Evolutionary conservation across 2,797 vertebrate genomes (phyloP).

Genomic region (Botia kubotai): DNA sequence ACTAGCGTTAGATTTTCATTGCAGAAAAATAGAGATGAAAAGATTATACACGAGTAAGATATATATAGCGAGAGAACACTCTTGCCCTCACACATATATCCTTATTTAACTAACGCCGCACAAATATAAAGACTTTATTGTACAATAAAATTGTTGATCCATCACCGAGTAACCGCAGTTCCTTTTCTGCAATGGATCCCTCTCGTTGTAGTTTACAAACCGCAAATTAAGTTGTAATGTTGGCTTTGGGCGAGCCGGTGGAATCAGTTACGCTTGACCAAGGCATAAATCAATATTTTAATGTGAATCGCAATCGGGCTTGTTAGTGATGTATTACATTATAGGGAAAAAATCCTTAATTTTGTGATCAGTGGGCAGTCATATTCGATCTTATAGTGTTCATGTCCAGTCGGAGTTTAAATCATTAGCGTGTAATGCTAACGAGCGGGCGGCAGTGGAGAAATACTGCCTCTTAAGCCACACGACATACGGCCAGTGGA

Average conservation of each 20-base stretch:
- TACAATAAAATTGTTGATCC: slow-evolving; percentile 41
- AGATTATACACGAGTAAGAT: slow-evolving; percentile 73
- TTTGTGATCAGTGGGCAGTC: slow-evolving; percentile 67
- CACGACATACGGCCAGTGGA: slow-evolving; percentile 25
- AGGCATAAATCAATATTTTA: slow-evolving; percentile 37
- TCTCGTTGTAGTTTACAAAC: slow-evolving; percentile 5
- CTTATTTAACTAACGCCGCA: slow-evolving; percentile 35
- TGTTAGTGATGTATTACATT: slow-evolving; percentile 53
- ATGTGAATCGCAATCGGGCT: slow-evolving; percentile 23
- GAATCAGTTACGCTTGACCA: slow-evolving; percentile 9
- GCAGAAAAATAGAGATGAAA: slow-evolving; percentile 81
- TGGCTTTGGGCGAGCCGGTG: background rate
- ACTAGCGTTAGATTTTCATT: slow-evolving; percentile 83
- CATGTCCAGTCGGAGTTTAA: slow-evolving; percentile 66
- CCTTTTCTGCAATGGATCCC: slow-evolving; percentile 23
- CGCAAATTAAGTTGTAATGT: slow-evolving; percentile 16
- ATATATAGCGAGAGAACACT: slow-evolving; percentile 68
- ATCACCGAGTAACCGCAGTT: slow-evolving; percentile 46
- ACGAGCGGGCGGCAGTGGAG: slow-evolving; percentile 68
- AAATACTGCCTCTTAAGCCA: slow-evolving; percentile 59
- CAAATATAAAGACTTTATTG: slow-evolving; percentile 43
- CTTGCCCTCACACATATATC: slow-evolving; percentile 60
- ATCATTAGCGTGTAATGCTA: slow-evolving; percentile 74
- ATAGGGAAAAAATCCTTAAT: slow-evolving; percentile 50
- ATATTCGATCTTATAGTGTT: slow-evolving; percentile 71